phyloP scores from a whole-genome alignment of 2,113 vertebrate species.

The Leptocoma aspasia region DNA sequence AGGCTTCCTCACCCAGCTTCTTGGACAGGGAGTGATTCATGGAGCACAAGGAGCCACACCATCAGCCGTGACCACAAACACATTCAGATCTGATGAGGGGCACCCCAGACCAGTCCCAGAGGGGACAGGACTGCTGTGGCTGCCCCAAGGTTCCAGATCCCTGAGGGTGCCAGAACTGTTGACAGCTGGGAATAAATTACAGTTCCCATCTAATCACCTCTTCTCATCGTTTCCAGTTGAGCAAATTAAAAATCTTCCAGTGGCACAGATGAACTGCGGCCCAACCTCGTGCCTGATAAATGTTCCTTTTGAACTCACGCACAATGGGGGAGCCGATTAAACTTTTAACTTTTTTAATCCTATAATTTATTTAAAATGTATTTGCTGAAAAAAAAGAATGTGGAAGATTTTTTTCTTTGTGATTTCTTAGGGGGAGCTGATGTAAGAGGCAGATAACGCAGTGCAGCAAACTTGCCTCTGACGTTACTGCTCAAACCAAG shows the following conservation, averaged over 20 bases:
- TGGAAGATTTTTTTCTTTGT: not conserved
- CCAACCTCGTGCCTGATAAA: not conserved
- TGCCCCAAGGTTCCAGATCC: not conserved
- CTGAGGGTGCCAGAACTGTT: not conserved
- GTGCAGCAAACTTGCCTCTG: not conserved
- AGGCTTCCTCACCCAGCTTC: not conserved
- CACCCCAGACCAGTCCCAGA: not conserved
- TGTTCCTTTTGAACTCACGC: not conserved
- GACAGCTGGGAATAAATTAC: not conserved
- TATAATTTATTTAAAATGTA: not conserved
- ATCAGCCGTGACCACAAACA: not conserved
- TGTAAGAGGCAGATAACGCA: not conserved
- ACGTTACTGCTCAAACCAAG: fast-evolving
- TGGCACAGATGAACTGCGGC: not conserved
- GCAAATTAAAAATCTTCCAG: conserved; percentile 36
- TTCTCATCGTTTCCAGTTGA: not conserved
- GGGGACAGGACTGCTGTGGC: too few species aligned
- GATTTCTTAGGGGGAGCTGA: not conserved
- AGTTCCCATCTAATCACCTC: conserved; percentile 23
- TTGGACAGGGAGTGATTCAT: not conserved
- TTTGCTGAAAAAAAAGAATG: not conserved
- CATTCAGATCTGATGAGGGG: not conserved
- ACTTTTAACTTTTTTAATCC: conserved; percentile 7
- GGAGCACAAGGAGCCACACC: not conserved
- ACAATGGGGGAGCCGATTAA: not conserved